These are phyloP conservation scores for Rissa tridactyla DNA, from an alignment of 2,113 vertebrate species.

Conservation along the genomic window DNA sequence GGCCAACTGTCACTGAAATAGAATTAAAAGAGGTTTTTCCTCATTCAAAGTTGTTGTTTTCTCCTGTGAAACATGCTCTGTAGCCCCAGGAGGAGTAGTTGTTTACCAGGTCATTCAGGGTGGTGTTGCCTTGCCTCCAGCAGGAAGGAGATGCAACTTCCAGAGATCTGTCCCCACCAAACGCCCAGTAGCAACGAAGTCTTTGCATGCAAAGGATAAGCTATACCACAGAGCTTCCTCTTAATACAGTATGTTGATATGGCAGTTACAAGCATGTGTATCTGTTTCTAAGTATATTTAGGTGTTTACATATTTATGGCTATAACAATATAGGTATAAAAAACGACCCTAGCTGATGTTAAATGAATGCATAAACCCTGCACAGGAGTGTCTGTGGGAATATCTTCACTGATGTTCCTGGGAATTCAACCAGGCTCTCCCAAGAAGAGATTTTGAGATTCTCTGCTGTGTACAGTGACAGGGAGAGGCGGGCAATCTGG, in stretches of 20 bases:
- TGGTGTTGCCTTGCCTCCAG: not conserved
- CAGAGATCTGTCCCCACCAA: not conserved
- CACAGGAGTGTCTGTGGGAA: not conserved
- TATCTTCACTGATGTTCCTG: not conserved
- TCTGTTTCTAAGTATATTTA: not conserved
- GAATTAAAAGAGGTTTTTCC: not conserved
- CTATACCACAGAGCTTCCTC: not conserved
- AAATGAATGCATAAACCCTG: not conserved
- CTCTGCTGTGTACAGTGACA: not conserved
- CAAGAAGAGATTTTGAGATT: not conserved
- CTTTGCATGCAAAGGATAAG: not conserved
- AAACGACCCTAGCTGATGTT: not conserved
- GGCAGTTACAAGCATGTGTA: not conserved
- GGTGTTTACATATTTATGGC: not conserved
- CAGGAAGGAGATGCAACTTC: not conserved
- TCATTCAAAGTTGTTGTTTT: not conserved
- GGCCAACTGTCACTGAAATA: not conserved
- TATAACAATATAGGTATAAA: not conserved
- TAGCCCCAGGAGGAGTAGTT: not conserved
- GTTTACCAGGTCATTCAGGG: not conserved
- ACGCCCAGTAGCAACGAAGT: not conserved
- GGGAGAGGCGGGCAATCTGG: not conserved
- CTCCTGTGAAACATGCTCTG: rapidly evolving
- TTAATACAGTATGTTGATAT: not conserved
- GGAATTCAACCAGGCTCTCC: not conserved